These are phyloP conservation scores for Spongilla lacustris DNA, from an alignment of 37 sponge, comb jelly and placozoan species.

Conservation along the genomic window DNA sequence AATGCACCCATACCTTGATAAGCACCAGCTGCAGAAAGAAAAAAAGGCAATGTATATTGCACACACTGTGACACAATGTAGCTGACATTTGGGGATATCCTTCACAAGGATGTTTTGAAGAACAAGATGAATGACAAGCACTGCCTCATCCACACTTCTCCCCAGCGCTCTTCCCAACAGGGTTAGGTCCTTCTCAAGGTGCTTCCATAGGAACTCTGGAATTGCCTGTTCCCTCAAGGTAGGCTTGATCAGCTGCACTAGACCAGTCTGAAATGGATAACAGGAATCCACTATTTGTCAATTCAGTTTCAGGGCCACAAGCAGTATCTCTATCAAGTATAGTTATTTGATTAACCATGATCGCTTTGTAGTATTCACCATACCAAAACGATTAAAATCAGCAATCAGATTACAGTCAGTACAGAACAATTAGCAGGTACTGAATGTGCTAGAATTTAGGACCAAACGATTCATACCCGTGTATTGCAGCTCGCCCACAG, in stretches of 20 bases:
- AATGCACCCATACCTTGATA: neutral
- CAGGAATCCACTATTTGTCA: too few relatives aligned
- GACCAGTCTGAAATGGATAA: too few relatives aligned
- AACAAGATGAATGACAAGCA: slow-evolving; percentile 56
- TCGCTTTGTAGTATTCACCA: too few relatives aligned
- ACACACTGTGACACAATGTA: neutral
- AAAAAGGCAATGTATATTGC: neutral
- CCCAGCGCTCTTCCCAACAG: slow-evolving; percentile 31
- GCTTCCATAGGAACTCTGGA: slow-evolving; percentile 73
- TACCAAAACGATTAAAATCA: too few relatives aligned
- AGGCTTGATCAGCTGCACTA: slow-evolving; percentile 31
- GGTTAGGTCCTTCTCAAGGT: slow-evolving; percentile 68
- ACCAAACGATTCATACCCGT: too few relatives aligned
- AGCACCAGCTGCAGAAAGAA: neutral
- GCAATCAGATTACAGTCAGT: too few relatives aligned
- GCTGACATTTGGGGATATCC: slow-evolving; percentile 5
- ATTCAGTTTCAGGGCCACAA: too few relatives aligned
- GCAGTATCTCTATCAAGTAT: too few relatives aligned
- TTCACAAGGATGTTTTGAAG: slow-evolving; percentile 38
- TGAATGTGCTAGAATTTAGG: too few relatives aligned
- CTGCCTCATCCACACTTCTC: slow-evolving; percentile 53
- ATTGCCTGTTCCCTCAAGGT: slow-evolving; percentile 5
- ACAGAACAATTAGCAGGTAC: too few relatives aligned
- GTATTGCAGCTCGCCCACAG: slow-evolving; percentile 57
- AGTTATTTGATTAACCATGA: too few relatives aligned